Percentiles rank a stretch among this genome's conserved stretches.
Conservation (phyloP, 64 coral and sea anemone genomes). For the Astreopora myriophthalma region DNA sequence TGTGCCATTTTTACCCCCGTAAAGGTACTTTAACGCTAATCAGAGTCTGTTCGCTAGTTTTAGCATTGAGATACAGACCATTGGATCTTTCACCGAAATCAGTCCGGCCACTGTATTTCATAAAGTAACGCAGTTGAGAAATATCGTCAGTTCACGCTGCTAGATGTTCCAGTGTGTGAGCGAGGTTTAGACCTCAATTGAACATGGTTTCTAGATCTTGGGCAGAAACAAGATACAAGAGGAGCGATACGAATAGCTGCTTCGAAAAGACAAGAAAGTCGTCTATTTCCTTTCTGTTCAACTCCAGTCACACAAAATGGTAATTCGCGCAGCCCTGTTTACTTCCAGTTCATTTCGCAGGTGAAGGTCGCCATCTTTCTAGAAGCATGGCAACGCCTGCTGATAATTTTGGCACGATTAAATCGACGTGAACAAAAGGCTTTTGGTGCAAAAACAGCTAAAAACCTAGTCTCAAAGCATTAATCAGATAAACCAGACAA, state of each 20-base stretch:
- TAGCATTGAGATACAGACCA: too few relatives aligned
- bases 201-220: neutral
- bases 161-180: too few relatives aligned
- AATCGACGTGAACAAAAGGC: neutral
- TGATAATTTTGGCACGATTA: neutral
- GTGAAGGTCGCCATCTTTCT: neutral
- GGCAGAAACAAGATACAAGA: neutral
- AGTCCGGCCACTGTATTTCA: too few relatives aligned
- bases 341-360: neutral
- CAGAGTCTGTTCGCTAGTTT: too few relatives aligned
- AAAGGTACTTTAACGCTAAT: too few relatives aligned
- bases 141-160: too few relatives aligned
- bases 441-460: neutral
- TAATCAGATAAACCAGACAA: constrained; percentile 1
- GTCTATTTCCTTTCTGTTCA: neutral
- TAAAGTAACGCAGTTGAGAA: too few relatives aligned
- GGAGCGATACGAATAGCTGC: neutral
- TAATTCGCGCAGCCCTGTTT: neutral
- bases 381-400: neutral
- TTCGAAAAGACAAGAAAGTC: too few relatives aligned
- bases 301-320: neutral
- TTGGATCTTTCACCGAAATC: too few relatives aligned
- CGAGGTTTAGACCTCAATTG: too few relatives aligned
- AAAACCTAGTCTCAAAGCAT: neutral
- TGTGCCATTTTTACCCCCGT: too few relatives aligned